phyloP scores from a whole-genome alignment of 1,140 invertebrate species.

The Leptonema lineaticorne region DNA sequence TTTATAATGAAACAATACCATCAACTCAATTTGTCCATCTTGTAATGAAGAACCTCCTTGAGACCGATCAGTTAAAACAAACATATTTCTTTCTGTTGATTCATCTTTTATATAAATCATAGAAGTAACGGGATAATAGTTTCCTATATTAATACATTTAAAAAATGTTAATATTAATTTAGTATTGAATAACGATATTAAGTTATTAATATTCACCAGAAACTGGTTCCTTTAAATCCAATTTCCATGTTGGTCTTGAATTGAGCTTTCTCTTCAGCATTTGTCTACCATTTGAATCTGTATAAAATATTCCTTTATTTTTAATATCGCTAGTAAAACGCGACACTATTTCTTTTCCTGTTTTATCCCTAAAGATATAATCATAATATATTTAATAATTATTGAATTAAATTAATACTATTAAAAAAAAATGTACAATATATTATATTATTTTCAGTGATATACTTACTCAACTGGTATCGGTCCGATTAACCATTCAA shows the following conservation, averaged over 20 bases:
- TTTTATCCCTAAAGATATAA: constrained; percentile 53
- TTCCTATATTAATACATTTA: constrained; percentile 52
- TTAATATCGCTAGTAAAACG: constrained; percentile 67
- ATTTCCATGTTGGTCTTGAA: constrained; percentile 72
- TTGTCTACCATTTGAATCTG: constrained; percentile 93
- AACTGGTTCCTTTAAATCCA: constrained; percentile 68
- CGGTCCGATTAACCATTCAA: constrained; percentile 93
- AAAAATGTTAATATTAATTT: neutral
- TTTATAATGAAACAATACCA: constrained; percentile 58
- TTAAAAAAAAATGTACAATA: constrained; percentile 39
- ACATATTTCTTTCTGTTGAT: constrained; percentile 56
- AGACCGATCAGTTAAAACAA: constrained; percentile 81
- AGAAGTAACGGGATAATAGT: constrained; percentile 93
- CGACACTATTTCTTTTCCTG: constrained; percentile 83
- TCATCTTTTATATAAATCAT: constrained; percentile 71
- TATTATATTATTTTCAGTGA: constrained; percentile 1
- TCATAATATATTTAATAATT: constrained; percentile 3
- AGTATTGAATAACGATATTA: neutral
- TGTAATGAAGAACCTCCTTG: constrained; percentile 82
- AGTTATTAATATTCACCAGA: constrained; percentile 54
- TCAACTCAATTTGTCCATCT: constrained; percentile 75
- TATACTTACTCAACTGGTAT: constrained; percentile 76
- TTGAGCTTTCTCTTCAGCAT: constrained; percentile 74
- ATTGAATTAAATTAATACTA: too few species aligned
- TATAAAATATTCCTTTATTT: constrained; percentile 77